Evolutionary conservation across 2,888 invertebrate species (phyloP), one percentile per base, ranked within the genome.

Genomic region (Artemia sp.): DNA sequence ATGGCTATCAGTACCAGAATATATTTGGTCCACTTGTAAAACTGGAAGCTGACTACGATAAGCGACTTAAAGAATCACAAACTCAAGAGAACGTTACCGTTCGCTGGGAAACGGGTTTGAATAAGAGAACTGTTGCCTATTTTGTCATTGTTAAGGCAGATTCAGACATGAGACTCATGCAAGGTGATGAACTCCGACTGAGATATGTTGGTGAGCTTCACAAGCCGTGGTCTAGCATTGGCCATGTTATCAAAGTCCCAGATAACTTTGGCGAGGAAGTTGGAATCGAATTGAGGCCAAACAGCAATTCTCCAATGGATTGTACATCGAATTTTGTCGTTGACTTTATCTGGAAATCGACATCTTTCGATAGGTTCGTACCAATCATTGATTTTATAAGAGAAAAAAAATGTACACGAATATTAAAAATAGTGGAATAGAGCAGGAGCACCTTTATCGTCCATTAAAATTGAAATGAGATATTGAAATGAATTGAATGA

Each of bases 261-360:
- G 92, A 92, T 76, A 92, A 97, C 81, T 95, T 89, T 78, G 95
- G 94, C 7, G 98, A 99, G 77, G 98, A 98, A 78, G 92, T 99
- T 14, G 97, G 96, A 0, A 86, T 98, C 53, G 98, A 98, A 77
- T 80, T 98, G 76, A 96, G 96, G 77, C 88, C 88, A 74, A 90
- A 89, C 74, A 86, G 88, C 2, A 92, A 91, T 38, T 93, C 95
- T 0, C 97, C 97, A 0, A 87, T 89, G 0, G 95, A 96, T 74
- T 92, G 92, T 79, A 89, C 89, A 68, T 90, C 91, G 74, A 94
- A 93, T 80, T 99, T 96, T 80, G 92, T 93, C 0, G 93, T 97
- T 7, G 97, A 99, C 79, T 98, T 96, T 79, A 96, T 97, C 69
- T 97, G 96, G 97, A 97, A 97, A 79, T 93, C 95, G 73, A 97